Conservation (phyloP, 37 sponge, comb jelly and placozoan genomes). For the Eunapius fragilis region DNA sequence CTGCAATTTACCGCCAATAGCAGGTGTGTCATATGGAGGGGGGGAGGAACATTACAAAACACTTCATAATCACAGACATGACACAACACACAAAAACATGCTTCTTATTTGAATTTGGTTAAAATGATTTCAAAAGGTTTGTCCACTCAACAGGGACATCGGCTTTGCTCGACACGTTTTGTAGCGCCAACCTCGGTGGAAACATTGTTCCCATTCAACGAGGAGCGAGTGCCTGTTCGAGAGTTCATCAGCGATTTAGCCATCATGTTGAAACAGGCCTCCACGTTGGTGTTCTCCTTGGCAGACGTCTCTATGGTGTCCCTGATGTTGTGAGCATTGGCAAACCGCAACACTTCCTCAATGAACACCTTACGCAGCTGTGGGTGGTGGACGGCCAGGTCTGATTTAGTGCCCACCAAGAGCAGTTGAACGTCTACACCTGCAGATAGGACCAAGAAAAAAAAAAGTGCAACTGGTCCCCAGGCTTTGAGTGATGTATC, state of each 20-base stretch:
- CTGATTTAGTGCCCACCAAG: slow-evolving; percentile 62
- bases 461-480: too few species aligned
- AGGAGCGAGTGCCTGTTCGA: not conserved
- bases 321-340: slow-evolving; percentile 18
- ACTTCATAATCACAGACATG: not conserved
- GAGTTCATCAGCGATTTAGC: slow-evolving; percentile 14
- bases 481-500: too few species aligned
- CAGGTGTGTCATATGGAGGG: too few species aligned
- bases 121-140: not conserved
- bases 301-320: slow-evolving; percentile 64
- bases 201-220: not conserved
- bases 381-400: slow-evolving; percentile 16
- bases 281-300: slow-evolving; percentile 72
- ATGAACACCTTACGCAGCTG: slow-evolving; percentile 28
- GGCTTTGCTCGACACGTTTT: not conserved
- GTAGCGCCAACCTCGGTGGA: not conserved
- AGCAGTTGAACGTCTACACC: slow-evolving; percentile 47
- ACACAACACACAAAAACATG: not conserved
- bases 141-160: not conserved
- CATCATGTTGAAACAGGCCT: slow-evolving; percentile 32
- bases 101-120: not conserved
- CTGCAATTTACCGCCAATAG: too few species aligned
- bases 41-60: too few species aligned
- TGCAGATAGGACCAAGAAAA: too few species aligned
- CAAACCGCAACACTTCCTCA: slow-evolving; percentile 30